Evolutionary conservation across 2,113 vertebrate species (phyloP), one percentile per base, ranked within the genome.

Genomic region (Sebastes schlegelii): DNA sequence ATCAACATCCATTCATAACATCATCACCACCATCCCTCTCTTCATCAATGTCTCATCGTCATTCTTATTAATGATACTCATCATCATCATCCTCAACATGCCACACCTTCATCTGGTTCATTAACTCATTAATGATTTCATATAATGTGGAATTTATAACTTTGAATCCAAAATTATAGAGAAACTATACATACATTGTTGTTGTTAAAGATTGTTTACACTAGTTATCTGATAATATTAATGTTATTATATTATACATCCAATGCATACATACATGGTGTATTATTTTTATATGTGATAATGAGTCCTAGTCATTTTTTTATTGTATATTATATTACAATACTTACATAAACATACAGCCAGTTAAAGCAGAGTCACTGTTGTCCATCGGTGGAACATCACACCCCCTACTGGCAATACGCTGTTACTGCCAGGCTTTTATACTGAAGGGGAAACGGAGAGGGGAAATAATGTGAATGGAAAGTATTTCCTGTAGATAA

Each of bases 321-420:
- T 42, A 16, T 43, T 62, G n/a, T n/a, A 26, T 8, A 16, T 77
- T 66, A 55, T 13, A 34, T 19, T 6, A 12, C 58, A 34, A 0
- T 52, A 40, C 11, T 26, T n/a, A 55, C 61, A 14, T 54, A 58
- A 40, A 57, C 10, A 16, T 9, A 21, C 52, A 58, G 4, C 17
- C 48, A 34, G 43, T 11, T 14, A 0, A 2, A 4, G 23, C 71
- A 60, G 43, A 14, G 11, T 54, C n/a, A 16, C 12, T 9, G 55
- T 2, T 10, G 42, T n/a, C 11, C 17, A 45, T 1, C 8, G 5
- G 46, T 90, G 83, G 87, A 87, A 46, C 83, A 78, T 65, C 63
- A 85, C 85, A 57, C 86, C 92, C 4, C 91, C 89, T 89, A 64
- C 67, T 88, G 90, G 89, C 68, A 34, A 21, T 40, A 71, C 13